Evolutionary conservation across 2,113 vertebrate species (phyloP), one percentile per base, ranked within the genome.

Genomic region (Tiliqua scincoides): DNA sequence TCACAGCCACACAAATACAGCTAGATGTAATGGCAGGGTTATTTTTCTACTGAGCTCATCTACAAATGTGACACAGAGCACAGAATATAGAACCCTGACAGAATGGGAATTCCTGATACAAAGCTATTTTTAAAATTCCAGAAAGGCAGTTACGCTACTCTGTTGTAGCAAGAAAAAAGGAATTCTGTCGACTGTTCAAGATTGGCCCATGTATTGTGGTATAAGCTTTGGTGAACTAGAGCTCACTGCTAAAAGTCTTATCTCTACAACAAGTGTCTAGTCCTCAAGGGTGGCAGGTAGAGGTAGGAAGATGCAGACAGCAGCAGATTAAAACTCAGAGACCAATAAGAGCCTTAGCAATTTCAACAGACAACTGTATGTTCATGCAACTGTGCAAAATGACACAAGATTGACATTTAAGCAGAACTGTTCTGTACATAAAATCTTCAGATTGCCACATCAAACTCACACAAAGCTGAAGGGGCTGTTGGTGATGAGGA

Each of bases 401-500:
- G 3, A 37, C 2, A 21, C 21, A 62, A 48, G 18, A 52, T 25
- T 11, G 43, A 74, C 30, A 48, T 43, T 32, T n/a, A 35, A 63
- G n/a, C 10, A 37, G 27, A 59, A 23, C 25, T 23, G 40, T 30
- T 59, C 23, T 37, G 65, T 27, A 11, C n/a, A 0, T 20, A 48
- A 48, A 78, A n/a, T 15, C 20, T n/a, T 27, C n/a, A 72, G 35
- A 5, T 57, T 4, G 57, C 18, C 72, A 40, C 30, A n/a, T 30
- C 15, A 20, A 65, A 96, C 97, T 97, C 89, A 98, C 97, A 98
- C 97, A 90, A 98, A 98, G 94, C 97, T 97, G 92, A 97, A 98
- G 62, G 97, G 97, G 83, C 97, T 98, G 95, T 98, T 98, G 79
- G 97, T 98, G 86, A 98, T 98, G 88, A 98, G 97, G 88, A 98